phyloP scores from a whole-genome alignment of 1,140 invertebrate species.

The Octopus sinensis region DNA sequence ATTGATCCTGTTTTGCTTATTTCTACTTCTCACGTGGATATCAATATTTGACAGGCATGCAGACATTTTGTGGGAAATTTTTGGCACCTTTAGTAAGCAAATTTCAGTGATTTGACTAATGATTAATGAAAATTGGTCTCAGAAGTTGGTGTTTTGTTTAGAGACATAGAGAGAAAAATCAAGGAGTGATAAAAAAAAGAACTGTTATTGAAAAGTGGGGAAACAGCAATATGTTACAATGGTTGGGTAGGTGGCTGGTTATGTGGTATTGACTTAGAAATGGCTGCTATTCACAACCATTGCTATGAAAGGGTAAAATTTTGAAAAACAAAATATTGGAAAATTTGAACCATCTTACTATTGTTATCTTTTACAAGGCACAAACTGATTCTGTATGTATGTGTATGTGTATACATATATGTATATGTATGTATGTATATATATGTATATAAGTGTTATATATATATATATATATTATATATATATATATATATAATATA shows the following conservation, averaged over 20 bases:
- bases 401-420: neutral
- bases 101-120: too few species aligned
- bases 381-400: neutral
- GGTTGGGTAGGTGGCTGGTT: neutral
- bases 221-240: neutral
- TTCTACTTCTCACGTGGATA: too few species aligned
- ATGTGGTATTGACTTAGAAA: neutral
- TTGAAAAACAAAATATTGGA: neutral
- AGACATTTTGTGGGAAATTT: too few species aligned
- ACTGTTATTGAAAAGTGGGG: too few species aligned
- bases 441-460: too few species aligned
- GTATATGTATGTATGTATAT: neutral
- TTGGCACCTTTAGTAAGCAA: too few species aligned
- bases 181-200: too few species aligned
- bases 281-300: neutral
- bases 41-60: too few species aligned
- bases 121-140: too few species aligned
- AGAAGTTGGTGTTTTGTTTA: too few species aligned
- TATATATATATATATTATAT: neutral
- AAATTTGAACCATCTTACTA: neutral
- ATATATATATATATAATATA: neutral
- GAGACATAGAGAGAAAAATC: too few species aligned
- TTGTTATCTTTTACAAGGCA: neutral
- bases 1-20: too few species aligned
- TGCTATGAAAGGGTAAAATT: neutral